Evolutionary conservation across 1,140 invertebrate species (phyloP), one percentile per base, ranked within the genome.

Genomic region (Scaptomyza hsui): DNA sequence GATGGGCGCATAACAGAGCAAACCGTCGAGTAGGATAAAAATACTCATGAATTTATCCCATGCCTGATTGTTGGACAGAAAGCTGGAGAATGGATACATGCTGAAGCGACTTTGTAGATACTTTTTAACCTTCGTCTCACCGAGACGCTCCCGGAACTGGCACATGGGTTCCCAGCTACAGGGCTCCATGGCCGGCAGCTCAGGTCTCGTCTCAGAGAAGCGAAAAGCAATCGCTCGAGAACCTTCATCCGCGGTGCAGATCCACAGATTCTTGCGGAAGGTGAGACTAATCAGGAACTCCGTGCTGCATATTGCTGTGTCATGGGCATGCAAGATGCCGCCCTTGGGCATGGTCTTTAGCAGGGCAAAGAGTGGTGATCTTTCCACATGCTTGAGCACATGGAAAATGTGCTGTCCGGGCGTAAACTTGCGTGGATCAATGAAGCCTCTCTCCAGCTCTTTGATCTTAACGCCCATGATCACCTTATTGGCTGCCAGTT

Each of bases 271-370:
- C 16, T 82, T 26, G 0, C 78, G 78, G 21, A 75, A 77, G 1
- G 82, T 89, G 2, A 89, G 44, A 3, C 42, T 9, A 0, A 88
- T 64, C 0, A 89, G 56, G 82, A 94, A 97, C 39, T 95, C 93
- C 0, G 92, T 89, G 13, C 94, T 94, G 2, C 93, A 93, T 0
- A 95, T 91, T 0, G 94, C 93, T 19, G 94, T 93, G 57, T 96
- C 94, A 69, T 97, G 96, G 0, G 93, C 92, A 85, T 97, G 96
- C 0, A 97, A 91, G 0, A 94, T 94, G 0, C 93, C 94, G 10
- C 95, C 96, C 92, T 95, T 95, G 0, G 95, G 95, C 92, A 96
- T 93, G n/a, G 91, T 91, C 68, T 93, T 91, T 7, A 97, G 94
- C 4, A 96, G 92, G 45, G 93, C 80, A 69, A 94, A 97, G 0